Conservation (phyloP, 2,888 invertebrate genomes). For the Brachypalpus laphriformis region DNA sequence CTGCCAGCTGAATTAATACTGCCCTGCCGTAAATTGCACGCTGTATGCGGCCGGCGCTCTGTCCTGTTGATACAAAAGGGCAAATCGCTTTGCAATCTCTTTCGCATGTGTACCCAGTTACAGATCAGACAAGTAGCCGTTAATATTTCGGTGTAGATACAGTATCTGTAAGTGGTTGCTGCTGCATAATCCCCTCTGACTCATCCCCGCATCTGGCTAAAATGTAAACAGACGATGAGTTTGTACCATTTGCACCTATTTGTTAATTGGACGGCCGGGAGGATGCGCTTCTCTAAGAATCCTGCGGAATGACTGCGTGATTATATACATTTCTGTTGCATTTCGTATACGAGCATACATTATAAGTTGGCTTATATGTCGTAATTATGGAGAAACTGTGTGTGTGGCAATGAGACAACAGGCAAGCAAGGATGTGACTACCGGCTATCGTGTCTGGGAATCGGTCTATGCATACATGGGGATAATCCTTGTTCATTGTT, state of each 20-base stretch:
- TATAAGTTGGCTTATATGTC: constrained; percentile 33
- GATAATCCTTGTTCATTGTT: constrained; percentile 34
- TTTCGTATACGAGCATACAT: constrained; percentile 51
- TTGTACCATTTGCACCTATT: constrained; percentile 75
- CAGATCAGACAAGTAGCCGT: constrained; percentile 40
- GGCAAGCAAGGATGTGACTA: constrained; percentile 24
- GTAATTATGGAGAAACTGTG: constrained; percentile 28
- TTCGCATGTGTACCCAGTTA: not conserved
- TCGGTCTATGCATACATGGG: constrained; percentile 9
- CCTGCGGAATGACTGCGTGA: constrained; percentile 47
- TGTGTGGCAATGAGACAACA: constrained; percentile 5
- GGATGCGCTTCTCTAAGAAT: not conserved
- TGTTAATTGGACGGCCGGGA: constrained; percentile 73
- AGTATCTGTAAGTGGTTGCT: constrained; percentile 18
- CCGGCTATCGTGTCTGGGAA: constrained; percentile 14
- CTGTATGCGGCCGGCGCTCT: not conserved
- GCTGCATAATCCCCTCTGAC: not conserved
- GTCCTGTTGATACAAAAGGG: constrained; percentile 31
- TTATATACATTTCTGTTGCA: constrained; percentile 33
- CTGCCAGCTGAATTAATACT: constrained; percentile 38
- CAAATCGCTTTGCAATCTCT: constrained; percentile 35
- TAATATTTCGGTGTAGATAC: constrained; percentile 34
- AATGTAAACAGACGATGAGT: constrained; percentile 62
- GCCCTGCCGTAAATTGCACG: constrained; percentile 13
- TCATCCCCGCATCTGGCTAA: constrained; percentile 20